Base-by-base conservation (phyloP, 2,888 invertebrate species). In the Crocallis elinguaria region DNA sequence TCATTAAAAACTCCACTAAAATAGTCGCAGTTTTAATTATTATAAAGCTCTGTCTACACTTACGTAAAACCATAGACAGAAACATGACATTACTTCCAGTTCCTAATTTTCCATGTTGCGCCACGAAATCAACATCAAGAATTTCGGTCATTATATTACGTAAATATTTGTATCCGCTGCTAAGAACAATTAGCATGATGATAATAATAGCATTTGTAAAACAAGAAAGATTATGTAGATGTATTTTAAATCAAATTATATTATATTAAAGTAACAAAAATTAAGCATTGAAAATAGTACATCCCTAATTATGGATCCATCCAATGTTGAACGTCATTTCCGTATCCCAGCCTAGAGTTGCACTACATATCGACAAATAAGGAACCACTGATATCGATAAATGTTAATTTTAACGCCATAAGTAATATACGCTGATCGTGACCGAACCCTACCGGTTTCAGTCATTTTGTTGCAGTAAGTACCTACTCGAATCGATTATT, bases 91-190 rank as follows among this genome's bases (percentile, higher is more conserved):
- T 60, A 76, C 54, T 63, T 85, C 86, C 86, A 64, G 76, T 80
- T 84, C 85, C 86, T 77, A 66, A 30, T 42, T 50, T 56, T 17
- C 55, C 64, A 67, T 75, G 85, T 65, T 83, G 86, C 62, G 52
- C 66, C 48, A 25, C 1, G 25, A 9, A 7, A 2, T 7, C 7
- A 3, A n/a, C 2, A 25, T 9, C 2, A 3, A 7, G 4, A 25
- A 3, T 1, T 25, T 25, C n/a, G 25, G 25, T n/a, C 9, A 25
- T 9, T 4, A 19, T 4, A 19, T 4, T 4, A 25, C 8, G 53
- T 16, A n/a, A n/a, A n/a, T n/a, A n/a, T n/a, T 25, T 2, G 9
- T n/a, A 3, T 23, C 6, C 23, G n/a, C n/a, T n/a, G n/a, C n/a
- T n/a, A n/a, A n/a, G n/a, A n/a, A n/a, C n/a, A n/a, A n/a, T n/a